A percentile compares a stretch with the other conserved stretches of the same genome.
phyloP scores from a whole-genome alignment of 64 coral and sea anemone genomes.

The Pocillopora damicornis region DNA sequence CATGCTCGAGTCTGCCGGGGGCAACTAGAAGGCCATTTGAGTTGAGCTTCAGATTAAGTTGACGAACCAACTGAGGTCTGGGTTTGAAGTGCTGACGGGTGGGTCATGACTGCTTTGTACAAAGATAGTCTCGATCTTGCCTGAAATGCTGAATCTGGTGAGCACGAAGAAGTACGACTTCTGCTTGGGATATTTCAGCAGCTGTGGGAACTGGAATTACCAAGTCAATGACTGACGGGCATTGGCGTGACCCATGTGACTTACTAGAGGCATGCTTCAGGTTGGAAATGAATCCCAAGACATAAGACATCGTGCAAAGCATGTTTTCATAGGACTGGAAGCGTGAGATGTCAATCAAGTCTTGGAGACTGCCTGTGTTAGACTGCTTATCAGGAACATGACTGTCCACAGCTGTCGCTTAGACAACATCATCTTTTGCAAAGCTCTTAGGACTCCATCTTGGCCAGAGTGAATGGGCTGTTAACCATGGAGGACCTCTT shows the following conservation, averaged over 20 bases:
- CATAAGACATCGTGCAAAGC: background rate
- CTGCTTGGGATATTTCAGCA: background rate
- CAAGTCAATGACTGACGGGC: background rate
- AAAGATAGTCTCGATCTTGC: background rate
- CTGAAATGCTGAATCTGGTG: background rate
- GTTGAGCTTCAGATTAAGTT: constrained; percentile 39
- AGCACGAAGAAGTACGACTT: background rate
- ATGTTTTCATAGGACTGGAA: background rate
- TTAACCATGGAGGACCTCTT: constrained; percentile 10
- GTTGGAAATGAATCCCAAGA: constrained; percentile 23
- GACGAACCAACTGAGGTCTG: constrained; percentile 35
- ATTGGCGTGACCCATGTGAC: background rate
- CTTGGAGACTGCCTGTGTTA: constrained; percentile 1
- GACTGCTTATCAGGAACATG: background rate
- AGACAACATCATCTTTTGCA: background rate
- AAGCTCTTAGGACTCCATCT: background rate
- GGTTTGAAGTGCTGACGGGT: constrained; percentile 25
- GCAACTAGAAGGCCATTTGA: constrained; percentile 39
- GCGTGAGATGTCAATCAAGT: background rate
- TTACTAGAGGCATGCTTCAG: background rate
- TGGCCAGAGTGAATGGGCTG: background rate
- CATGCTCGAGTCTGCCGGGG: constrained; percentile 40
- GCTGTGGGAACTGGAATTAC: constrained; percentile 5
- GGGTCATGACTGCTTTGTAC: background rate
- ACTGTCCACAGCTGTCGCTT: background rate